Evolutionary conservation across 2,888 invertebrate genomes (phyloP).

Genomic region (Dynastes tityus): DNA sequence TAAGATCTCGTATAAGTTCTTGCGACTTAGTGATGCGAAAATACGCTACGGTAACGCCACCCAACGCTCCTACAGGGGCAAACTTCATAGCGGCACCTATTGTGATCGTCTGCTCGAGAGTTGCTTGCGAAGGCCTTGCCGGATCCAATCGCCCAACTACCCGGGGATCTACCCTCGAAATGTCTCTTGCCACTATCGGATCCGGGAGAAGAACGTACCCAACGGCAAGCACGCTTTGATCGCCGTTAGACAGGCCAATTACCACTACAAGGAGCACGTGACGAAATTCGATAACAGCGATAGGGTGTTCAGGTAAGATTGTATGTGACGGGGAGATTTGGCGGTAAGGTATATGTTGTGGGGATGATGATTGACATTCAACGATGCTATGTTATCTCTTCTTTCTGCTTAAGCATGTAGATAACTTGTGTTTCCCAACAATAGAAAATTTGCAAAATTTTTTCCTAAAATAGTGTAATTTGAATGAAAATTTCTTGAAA

Average conservation of each 20-base stretch:
- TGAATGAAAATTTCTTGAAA: no score
- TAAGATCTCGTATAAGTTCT: slow-evolving; percentile 88
- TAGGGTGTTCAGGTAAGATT: slow-evolving; percentile 79
- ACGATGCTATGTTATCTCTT: no score
- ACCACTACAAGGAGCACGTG: slow-evolving; percentile 85
- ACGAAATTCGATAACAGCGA: slow-evolving; percentile 85
- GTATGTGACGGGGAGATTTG: no score
- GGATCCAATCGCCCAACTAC: slow-evolving; percentile 91
- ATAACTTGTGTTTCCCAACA: no score
- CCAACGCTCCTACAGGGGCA: slow-evolving; percentile 83
- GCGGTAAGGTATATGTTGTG: no score
- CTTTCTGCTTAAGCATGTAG: no score
- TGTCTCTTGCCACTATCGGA: slow-evolving; percentile 75
- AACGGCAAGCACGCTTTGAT: slow-evolving; percentile 83
- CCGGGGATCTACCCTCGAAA: slow-evolving; percentile 92
- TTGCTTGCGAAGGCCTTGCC: slow-evolving; percentile 78
- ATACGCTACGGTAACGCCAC: slow-evolving; percentile 85
- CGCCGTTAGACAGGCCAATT: slow-evolving; percentile 84
- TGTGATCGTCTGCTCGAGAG: slow-evolving; percentile 87
- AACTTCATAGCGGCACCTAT: slow-evolving; percentile 82
- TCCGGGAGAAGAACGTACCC: slow-evolving; percentile 72
- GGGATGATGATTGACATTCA: no score
- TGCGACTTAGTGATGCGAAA: slow-evolving; percentile 82
- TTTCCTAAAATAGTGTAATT: no score
- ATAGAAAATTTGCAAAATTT: no score